Evolutionary conservation across 2,113 vertebrate genomes (phyloP).

Genomic region (Oreocharis arfaki): DNA sequence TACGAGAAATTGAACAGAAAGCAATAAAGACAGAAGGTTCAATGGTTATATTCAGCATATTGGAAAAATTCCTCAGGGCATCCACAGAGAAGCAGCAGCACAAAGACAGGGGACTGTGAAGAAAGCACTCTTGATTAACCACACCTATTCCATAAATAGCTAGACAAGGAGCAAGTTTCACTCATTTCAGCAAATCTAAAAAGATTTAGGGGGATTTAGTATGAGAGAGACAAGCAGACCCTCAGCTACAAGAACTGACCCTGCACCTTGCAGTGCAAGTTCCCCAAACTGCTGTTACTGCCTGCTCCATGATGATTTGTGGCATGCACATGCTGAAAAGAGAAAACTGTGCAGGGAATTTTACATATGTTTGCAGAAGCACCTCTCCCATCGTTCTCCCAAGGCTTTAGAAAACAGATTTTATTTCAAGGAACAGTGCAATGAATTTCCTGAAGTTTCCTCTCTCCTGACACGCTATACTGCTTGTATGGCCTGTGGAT

Average conservation of each 20-base stretch:
- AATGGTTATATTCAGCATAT: not conserved
- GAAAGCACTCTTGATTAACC: not conserved
- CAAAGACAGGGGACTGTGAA: not conserved
- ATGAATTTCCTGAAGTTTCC: not conserved
- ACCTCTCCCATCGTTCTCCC: not conserved
- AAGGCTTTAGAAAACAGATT: not conserved
- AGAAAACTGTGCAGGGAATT: not conserved
- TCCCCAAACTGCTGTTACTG: not conserved
- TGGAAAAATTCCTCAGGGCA: not conserved
- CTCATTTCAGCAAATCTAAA: not conserved
- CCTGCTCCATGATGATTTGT: not conserved
- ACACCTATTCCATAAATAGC: not conserved
- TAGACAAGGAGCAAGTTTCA: not conserved
- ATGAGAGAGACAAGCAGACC: not conserved
- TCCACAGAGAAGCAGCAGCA: not conserved
- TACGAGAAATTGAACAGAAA: not conserved
- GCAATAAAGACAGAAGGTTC: not conserved
- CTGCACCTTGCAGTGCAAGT: not conserved
- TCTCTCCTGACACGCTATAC: not conserved
- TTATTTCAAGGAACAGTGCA: not conserved
- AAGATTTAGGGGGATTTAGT: not conserved
- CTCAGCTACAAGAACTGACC: not conserved
- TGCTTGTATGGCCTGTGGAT: not conserved
- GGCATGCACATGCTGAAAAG: not conserved
- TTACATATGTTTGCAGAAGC: not conserved